Percentiles rank a stretch among this genome's conserved stretches.
Conservation (phyloP, 2,113 vertebrate species). For the Taurulus bubalis region DNA sequence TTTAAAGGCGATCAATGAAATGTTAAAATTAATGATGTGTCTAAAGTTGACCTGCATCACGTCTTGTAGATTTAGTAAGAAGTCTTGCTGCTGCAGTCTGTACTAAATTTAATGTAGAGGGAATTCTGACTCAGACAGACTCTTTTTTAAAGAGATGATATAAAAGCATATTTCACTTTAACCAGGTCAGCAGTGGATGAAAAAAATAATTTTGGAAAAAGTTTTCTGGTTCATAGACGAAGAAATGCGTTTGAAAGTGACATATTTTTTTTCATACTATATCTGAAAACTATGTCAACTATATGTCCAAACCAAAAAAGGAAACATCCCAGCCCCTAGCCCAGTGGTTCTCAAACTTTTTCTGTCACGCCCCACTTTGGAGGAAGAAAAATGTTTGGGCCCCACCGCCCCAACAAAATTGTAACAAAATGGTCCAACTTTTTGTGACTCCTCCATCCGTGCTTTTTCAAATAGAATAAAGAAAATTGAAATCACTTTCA, state of each 20-base stretch:
- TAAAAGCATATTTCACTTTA: neutral
- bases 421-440: too few species aligned
- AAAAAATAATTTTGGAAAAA: neutral
- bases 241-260: neutral
- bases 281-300: neutral
- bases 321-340: neutral
- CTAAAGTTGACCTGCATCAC: neutral
- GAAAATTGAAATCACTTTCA: too few species aligned
- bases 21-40: neutral
- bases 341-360: too few species aligned
- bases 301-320: neutral
- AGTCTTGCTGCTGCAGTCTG: slow-evolving; percentile 4
- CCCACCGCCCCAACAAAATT: too few species aligned
- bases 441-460: too few species aligned
- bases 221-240: neutral
- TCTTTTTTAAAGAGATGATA: neutral
- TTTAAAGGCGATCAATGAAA: slow-evolving; percentile 32
- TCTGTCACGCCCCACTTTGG: too few species aligned
- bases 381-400: too few species aligned
- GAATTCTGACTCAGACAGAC: neutral
- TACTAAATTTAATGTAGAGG: neutral
- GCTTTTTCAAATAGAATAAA: too few species aligned
- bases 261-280: too few species aligned
- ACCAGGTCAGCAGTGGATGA: neutral
- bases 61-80: neutral